Evolutionary conservation across 1,140 invertebrate species (phyloP).

Genomic region (Charaxes varanes): DNA sequence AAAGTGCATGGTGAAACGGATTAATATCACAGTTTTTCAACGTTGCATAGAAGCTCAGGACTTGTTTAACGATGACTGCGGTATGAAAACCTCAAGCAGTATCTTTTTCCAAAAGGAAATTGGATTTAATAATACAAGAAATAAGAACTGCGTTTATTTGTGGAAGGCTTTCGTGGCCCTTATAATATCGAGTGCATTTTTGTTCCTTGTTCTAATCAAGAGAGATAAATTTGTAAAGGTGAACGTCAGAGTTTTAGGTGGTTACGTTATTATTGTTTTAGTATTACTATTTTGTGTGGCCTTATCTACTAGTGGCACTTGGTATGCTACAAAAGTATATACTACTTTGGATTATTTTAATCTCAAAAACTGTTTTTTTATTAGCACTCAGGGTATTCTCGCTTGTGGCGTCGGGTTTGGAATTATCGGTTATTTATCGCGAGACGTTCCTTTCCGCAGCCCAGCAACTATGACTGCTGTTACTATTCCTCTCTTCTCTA

Average conservation of each 20-base stretch:
- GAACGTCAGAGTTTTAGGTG: constrained; percentile 27
- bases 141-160: constrained; percentile 24
- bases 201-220: constrained; percentile 44
- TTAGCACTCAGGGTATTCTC: constrained; percentile 34
- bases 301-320: constrained; percentile 48
- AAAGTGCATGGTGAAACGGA: constrained; percentile 52
- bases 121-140: constrained; percentile 38
- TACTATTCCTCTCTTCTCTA: constrained; percentile 32
- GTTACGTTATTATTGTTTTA: constrained; percentile 35
- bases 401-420: constrained; percentile 46
- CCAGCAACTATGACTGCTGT: constrained; percentile 54
- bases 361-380: constrained; percentile 26
- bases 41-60: constrained; percentile 50
- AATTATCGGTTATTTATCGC: constrained; percentile 44
- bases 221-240: constrained; percentile 41
- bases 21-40: constrained; percentile 53
- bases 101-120: constrained; percentile 52
- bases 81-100: constrained; percentile 51
- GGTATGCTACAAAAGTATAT: constrained; percentile 41
- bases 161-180: constrained; percentile 43
- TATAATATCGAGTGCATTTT: constrained; percentile 16
- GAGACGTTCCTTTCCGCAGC: constrained; percentile 47
- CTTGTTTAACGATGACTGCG: constrained; percentile 45
- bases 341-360: constrained; percentile 33
- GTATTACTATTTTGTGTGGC: constrained; percentile 46